Base-by-base conservation (phyloP, 2,888 invertebrate genomes). In the Sturmia bella region DNA sequence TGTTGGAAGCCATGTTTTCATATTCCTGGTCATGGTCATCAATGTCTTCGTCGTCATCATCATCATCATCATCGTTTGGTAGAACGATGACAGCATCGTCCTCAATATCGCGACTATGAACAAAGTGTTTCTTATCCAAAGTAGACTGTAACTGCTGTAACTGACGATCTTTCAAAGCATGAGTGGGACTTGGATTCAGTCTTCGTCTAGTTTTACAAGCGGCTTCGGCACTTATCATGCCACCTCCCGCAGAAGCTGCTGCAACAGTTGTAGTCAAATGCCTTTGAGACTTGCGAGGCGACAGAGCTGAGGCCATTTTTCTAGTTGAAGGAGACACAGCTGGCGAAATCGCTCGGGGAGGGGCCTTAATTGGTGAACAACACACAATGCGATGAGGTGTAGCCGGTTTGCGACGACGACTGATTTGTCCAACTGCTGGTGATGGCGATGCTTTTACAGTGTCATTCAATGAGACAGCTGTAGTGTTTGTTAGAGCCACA, bases 331-430 rank as follows among this genome's bases (percentile, higher is more conserved):
- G 66, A 19, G 80, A 74, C 17, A 13, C 70, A 32, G n/a, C 43
- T 21, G 76, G 83, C 50, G 84, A 75, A 19, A 78, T 78, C 4
- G 64, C 68, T 39, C 85, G 84, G 2, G 84, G 69, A 21, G 78
- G 59, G 19, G 83, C 84, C 77, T 90, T 91, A 15, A 89, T 88
- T 7, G 90, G 91, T 56, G 90, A 91, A 83, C 91, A 90, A 24
- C 82, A 84, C 9, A 91, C 92, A 87, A 94, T 94, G 84, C 94
- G 93, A 88, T 94, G 94, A 37, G 94, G 94, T 66, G 94, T 94
- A 13, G 90, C 89, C 52, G 91, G 91, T 78, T 91, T 91, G 17
- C 89, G 88, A 37, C 89, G 86, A 45, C 80, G 82, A 27, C 52
- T 63, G 43, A 63, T 57, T 48, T 73, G 79, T 9, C 54, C 61